Percentiles rank a stretch among this genome's conserved stretches.
Evolutionary conservation across 1,140 invertebrate species (phyloP).

Genomic region (Megathymus violae): DNA sequence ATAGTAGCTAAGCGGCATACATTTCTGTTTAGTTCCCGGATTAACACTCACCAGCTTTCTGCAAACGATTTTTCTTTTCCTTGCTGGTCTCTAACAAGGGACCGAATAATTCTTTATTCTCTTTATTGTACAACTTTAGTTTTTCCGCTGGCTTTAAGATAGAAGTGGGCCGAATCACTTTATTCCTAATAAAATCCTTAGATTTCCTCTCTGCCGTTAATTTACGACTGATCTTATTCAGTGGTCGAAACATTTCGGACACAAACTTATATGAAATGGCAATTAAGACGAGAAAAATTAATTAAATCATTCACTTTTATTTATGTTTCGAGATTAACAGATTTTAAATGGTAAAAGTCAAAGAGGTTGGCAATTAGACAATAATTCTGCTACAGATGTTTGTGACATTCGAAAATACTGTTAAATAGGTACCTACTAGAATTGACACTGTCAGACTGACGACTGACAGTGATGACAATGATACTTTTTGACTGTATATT

Average conservation of each 20-base stretch:
- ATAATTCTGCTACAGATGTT: too few species aligned
- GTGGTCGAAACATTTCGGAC: slow-evolving; percentile 38
- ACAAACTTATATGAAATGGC: too few species aligned
- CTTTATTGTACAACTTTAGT: slow-evolving; percentile 72
- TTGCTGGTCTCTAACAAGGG: slow-evolving; percentile 71
- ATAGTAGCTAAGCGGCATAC: slow-evolving; percentile 46
- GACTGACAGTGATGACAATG: too few species aligned
- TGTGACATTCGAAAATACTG: too few species aligned
- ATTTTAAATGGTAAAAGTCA: too few species aligned
- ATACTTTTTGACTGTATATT: too few species aligned
- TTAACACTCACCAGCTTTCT: slow-evolving; percentile 65
- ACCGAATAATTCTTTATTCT: slow-evolving; percentile 78
- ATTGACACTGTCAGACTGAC: too few species aligned
- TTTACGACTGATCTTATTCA: slow-evolving; percentile 29
- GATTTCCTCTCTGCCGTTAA: slow-evolving; percentile 39
- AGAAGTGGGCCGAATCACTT: slow-evolving; percentile 66
- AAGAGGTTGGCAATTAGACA: too few species aligned
- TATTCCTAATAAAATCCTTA: slow-evolving; percentile 62
- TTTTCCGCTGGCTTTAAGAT: slow-evolving; percentile 70
- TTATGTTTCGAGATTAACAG: too few species aligned
- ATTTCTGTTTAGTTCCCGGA: slow-evolving; percentile 41
- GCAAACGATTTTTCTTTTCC: slow-evolving; percentile 63
- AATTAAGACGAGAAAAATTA: too few species aligned
- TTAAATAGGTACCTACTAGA: too few species aligned
- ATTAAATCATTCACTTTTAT: too few species aligned